phyloP scores from a whole-genome alignment of 2,888 invertebrate genomes.

The Tinea pellionella region DNA sequence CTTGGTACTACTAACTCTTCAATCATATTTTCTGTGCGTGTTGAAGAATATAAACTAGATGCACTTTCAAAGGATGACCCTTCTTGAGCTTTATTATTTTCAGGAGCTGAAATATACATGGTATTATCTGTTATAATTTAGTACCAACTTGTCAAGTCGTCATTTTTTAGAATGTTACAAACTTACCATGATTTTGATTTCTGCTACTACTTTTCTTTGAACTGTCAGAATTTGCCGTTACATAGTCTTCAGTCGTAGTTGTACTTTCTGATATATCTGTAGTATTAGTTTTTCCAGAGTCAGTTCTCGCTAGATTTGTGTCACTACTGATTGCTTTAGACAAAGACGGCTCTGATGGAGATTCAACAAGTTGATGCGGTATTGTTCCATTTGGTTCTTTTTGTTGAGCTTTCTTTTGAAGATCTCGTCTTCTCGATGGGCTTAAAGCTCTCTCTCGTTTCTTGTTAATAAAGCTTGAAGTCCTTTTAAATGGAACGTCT shows the following conservation, averaged over 20 bases:
- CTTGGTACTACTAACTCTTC: slow-evolving; percentile 74
- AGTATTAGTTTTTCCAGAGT: slow-evolving; percentile 78
- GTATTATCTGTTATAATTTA: slow-evolving; percentile 12
- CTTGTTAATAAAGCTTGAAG: slow-evolving; percentile 61
- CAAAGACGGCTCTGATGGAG: slow-evolving; percentile 42
- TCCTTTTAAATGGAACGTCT: slow-evolving; percentile 59
- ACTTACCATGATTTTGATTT: slow-evolving; percentile 55
- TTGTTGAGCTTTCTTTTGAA: slow-evolving; percentile 46
- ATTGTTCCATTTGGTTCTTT: slow-evolving; percentile 55
- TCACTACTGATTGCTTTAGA: slow-evolving; percentile 48
- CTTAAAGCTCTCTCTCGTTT: slow-evolving; percentile 63
- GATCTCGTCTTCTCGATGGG: slow-evolving; percentile 61
- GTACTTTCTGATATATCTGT: slow-evolving; percentile 90
- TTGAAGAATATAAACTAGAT: slow-evolving; percentile 82
- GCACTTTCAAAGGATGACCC: slow-evolving; percentile 91
- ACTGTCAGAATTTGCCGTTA: slow-evolving; percentile 85
- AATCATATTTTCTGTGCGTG: slow-evolving; percentile 75
- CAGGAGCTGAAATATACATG: slow-evolving; percentile 51
- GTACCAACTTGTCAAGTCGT: background rate
- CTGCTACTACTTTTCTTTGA: slow-evolving; percentile 72
- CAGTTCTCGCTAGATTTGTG: slow-evolving; percentile 73
- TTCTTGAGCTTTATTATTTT: slow-evolving; percentile 72
- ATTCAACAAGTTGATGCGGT: slow-evolving; percentile 47
- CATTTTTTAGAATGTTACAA: background rate
- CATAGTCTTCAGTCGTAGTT: slow-evolving; percentile 85